A percentile compares a stretch with the other conserved stretches of the same genome.
phyloP scores from a whole-genome alignment of 1,140 invertebrate species.

The Drosophila subpulchrella region DNA sequence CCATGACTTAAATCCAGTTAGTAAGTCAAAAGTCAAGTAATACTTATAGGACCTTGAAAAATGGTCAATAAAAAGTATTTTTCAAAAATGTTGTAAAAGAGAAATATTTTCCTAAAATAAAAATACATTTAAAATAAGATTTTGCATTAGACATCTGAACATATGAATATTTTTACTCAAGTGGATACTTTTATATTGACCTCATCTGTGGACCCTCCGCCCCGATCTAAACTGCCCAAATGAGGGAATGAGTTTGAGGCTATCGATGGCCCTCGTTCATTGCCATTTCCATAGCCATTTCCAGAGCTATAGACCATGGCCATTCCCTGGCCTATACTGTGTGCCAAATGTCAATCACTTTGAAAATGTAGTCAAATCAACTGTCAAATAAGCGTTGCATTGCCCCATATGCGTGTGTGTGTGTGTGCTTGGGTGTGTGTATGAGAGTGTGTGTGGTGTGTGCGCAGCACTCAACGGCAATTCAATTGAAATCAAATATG shows the following conservation, averaged over 20 bases:
- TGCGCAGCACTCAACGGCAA: constrained; percentile 75
- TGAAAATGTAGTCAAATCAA: constrained; percentile 81
- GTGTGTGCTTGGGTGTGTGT: neutral
- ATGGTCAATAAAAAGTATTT: no score
- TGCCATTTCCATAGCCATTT: constrained; percentile 36
- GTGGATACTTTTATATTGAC: neutral
- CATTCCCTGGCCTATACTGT: constrained; percentile 44
- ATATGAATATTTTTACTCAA: neutral
- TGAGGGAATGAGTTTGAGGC: neutral
- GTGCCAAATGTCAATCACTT: constrained; percentile 79
- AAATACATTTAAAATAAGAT: no score
- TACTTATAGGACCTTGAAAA: no score
- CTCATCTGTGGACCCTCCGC: neutral
- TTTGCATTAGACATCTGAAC: no score
- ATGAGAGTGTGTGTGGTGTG: constrained; percentile 30
- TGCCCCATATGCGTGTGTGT: constrained; percentile 28
- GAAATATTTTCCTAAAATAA: no score
- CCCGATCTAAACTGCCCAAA: constrained; percentile 9
- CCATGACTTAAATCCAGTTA: no score
- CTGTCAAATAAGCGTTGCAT: constrained; percentile 79
- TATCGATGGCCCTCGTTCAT: constrained; percentile 1
- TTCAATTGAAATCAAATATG: constrained; percentile 82
- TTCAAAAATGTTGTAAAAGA: no score
- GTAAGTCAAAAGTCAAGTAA: no score
- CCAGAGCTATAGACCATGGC: constrained; percentile 12